Percentiles rank a stretch among this genome's conserved stretches.
Evolutionary conservation across 2,113 vertebrate genomes (phyloP).

Genomic region (Psammodynastes pulverulentus): DNA sequence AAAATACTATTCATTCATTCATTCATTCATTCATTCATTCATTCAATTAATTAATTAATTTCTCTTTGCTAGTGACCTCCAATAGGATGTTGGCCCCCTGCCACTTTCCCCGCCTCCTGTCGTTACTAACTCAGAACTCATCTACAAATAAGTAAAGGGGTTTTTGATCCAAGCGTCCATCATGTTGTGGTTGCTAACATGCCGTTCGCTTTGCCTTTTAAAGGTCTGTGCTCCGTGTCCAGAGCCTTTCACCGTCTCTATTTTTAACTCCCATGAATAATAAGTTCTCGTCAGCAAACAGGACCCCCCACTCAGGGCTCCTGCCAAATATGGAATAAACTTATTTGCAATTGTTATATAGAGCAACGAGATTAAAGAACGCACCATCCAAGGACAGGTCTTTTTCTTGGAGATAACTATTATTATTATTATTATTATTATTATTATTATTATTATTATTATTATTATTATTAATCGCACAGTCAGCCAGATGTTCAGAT

Average conservation of each 20-base stretch:
- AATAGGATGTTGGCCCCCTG: not conserved
- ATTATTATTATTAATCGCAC: too few species aligned
- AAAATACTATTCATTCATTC: not conserved
- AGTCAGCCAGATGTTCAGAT: too few species aligned
- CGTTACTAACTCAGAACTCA: not conserved
- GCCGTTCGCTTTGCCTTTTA: not conserved
- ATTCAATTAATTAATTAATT: too few species aligned
- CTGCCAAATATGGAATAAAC: not conserved
- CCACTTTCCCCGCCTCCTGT: not conserved
- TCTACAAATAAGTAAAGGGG: not conserved
- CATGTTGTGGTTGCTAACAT: not conserved
- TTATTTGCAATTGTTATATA: not conserved
- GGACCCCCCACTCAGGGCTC: not conserved
- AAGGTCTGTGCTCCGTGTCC: not conserved
- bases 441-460: too few species aligned
- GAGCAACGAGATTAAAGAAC: not conserved
- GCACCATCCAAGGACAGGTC: not conserved
- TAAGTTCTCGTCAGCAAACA: not conserved
- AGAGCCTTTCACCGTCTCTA: not conserved
- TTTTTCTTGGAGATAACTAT: not conserved
- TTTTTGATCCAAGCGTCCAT: not conserved
- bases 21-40: not conserved
- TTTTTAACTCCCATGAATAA: not conserved
- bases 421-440: too few species aligned
- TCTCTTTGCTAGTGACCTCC: not conserved